Percentiles rank a stretch among this genome's conserved stretches.
phyloP scores from a whole-genome alignment of 1,140 invertebrate species.

The Bemisia tabaci region DNA sequence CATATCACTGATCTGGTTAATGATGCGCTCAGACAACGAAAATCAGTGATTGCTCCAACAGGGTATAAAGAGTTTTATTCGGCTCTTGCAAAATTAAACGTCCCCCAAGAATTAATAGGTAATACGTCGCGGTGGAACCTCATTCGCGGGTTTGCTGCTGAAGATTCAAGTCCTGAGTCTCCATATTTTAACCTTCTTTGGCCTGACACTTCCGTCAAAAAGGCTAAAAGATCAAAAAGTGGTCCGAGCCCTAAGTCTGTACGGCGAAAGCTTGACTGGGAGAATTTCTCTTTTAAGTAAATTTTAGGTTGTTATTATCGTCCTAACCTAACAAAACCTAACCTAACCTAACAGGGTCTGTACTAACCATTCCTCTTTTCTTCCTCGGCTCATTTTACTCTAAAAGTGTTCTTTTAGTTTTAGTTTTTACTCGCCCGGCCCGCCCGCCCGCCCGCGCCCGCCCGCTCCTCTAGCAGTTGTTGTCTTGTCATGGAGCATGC shows the following conservation, averaged over 20 bases:
- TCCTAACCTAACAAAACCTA: no score
- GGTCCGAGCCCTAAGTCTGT: no score
- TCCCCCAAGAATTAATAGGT: neutral
- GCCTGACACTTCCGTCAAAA: conserved; percentile 7
- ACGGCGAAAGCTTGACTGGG: neutral
- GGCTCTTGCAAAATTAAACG: neutral
- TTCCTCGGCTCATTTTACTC: no score
- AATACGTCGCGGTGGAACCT: neutral
- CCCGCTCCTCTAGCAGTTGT: no score
- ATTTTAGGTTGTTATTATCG: no score
- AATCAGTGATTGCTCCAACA: neutral
- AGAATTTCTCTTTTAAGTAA: neutral
- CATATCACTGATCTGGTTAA: conserved; percentile 8
- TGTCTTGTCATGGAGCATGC: no score
- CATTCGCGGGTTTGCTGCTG: neutral
- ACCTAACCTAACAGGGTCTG: no score
- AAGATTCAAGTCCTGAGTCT: neutral
- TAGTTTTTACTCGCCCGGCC: no score
- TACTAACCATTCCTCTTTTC: no score
- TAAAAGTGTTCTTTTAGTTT: no score
- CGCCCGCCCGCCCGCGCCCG: no score
- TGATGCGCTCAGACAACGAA: conserved; percentile 3
- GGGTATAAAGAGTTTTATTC: neutral
- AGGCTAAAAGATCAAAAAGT: neutral
- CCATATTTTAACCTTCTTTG: neutral